Conservation (phyloP, 1,140 invertebrate species). For the Drosophila lacteicornis region DNA sequence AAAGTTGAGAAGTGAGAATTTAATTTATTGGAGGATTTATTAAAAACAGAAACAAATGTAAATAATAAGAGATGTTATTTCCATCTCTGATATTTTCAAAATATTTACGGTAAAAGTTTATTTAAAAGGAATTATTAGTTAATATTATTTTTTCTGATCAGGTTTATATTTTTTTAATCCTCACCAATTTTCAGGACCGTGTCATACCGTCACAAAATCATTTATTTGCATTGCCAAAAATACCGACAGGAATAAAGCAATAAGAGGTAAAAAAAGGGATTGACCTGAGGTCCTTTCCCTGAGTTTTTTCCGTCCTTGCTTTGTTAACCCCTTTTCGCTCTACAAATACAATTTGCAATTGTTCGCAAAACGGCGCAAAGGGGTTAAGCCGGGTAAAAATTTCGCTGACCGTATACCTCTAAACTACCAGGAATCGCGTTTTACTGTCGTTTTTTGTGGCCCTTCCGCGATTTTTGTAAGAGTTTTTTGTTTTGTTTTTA, state of each 20-base stretch:
- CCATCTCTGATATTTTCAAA: too few species aligned
- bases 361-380: constrained; percentile 51
- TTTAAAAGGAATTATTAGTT: neutral
- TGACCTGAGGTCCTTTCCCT: constrained; percentile 29
- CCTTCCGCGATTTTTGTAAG: constrained; percentile 35
- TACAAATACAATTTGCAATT: constrained; percentile 70
- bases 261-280: neutral
- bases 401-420: constrained; percentile 31
- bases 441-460: constrained; percentile 38
- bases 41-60: too few species aligned
- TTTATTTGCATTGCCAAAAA: constrained; percentile 26
- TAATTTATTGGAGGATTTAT: too few species aligned
- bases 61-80: too few species aligned
- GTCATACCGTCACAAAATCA: constrained; percentile 12
- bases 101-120: too few species aligned
- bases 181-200: neutral
- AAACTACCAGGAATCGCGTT: constrained; percentile 70
- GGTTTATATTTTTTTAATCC: neutral
- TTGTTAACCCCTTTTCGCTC: constrained; percentile 77
- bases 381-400: constrained; percentile 52
- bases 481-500: constrained; percentile 1
- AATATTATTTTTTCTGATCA: neutral
- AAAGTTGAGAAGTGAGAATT: too few species aligned
- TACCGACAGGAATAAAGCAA: neutral
- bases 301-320: constrained; percentile 6